Evolutionary conservation across 2,113 vertebrate species (phyloP).

Genomic region (Phalacrocorax pelagicus): DNA sequence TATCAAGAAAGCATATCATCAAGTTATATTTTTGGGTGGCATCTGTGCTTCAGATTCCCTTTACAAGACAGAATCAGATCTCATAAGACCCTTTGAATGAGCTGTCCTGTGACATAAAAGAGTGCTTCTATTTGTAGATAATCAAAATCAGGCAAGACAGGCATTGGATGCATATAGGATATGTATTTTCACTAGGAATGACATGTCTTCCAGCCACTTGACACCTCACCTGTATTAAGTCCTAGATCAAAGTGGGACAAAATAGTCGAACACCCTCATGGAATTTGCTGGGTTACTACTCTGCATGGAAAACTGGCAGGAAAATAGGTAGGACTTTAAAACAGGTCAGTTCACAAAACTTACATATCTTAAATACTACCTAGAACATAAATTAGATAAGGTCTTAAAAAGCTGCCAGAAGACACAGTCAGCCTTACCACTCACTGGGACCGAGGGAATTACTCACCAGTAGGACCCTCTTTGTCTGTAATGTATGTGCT

Average conservation of each 20-base stretch:
- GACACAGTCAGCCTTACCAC: not conserved
- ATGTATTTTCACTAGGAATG: not conserved
- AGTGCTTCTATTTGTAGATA: not conserved
- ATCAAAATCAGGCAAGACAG: not conserved
- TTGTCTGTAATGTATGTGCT: not conserved
- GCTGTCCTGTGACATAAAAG: not conserved
- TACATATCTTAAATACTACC: not conserved
- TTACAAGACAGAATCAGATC: not conserved
- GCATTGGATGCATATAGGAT: not conserved
- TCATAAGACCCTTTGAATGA: not conserved
- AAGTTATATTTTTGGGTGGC: not conserved
- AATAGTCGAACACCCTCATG: accelerated
- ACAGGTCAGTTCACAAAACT: not conserved
- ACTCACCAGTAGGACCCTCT: not conserved
- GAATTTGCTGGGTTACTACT: not conserved
- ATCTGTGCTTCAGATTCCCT: not conserved
- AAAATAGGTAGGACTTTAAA: not conserved
- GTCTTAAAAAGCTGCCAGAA: not conserved
- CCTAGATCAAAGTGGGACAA: not conserved
- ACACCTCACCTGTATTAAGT: not conserved
- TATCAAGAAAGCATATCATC: not conserved
- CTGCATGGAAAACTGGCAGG: not conserved
- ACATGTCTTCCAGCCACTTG: not conserved
- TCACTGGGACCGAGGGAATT: not conserved
- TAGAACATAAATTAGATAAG: not conserved